Percentiles rank a stretch among this genome's conserved stretches.
phyloP scores from a whole-genome alignment of 1,140 invertebrate genomes.

The Lethrus apterus region DNA sequence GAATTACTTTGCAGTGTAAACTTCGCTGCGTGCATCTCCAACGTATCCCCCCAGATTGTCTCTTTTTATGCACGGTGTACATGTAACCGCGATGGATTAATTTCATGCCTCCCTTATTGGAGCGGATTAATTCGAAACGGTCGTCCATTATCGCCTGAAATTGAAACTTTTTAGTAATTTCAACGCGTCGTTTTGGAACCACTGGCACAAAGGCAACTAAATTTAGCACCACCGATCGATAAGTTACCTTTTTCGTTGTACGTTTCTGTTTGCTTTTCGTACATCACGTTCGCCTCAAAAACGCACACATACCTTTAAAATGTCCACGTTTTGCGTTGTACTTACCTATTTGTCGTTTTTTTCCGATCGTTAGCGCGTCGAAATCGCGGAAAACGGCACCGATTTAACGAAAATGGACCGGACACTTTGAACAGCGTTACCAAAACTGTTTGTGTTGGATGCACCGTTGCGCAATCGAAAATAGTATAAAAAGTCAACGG shows the following conservation, averaged over 20 bases:
- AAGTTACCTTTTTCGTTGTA: slow-evolving; percentile 15
- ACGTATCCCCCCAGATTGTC: slow-evolving; percentile 39
- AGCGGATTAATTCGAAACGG: slow-evolving; percentile 29
- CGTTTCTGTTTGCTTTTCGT: no score
- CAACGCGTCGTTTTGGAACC: slow-evolving; percentile 9
- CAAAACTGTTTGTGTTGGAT: no score
- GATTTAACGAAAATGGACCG: no score
- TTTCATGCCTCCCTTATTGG: slow-evolving; percentile 44
- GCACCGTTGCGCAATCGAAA: no score
- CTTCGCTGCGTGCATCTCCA: slow-evolving; percentile 43
- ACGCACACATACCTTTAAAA: no score
- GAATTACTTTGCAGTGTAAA: slow-evolving; percentile 38
- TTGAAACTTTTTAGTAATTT: not conserved
- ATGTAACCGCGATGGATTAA: slow-evolving; percentile 43
- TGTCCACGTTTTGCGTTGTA: no score
- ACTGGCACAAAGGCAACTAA: slow-evolving; percentile 10
- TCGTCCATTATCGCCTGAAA: slow-evolving; percentile 19
- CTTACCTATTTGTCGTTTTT: no score
- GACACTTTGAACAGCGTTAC: no score
- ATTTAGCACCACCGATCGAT: slow-evolving; percentile 16
- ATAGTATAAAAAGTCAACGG: no score
- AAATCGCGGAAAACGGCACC: no score
- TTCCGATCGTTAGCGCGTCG: no score
- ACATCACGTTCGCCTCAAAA: no score
- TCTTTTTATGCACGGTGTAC: slow-evolving; percentile 44